Percentiles rank a stretch among this genome's conserved stretches.
phyloP scores from a whole-genome alignment of 2,888 invertebrate genomes.

The Macaria notata region DNA sequence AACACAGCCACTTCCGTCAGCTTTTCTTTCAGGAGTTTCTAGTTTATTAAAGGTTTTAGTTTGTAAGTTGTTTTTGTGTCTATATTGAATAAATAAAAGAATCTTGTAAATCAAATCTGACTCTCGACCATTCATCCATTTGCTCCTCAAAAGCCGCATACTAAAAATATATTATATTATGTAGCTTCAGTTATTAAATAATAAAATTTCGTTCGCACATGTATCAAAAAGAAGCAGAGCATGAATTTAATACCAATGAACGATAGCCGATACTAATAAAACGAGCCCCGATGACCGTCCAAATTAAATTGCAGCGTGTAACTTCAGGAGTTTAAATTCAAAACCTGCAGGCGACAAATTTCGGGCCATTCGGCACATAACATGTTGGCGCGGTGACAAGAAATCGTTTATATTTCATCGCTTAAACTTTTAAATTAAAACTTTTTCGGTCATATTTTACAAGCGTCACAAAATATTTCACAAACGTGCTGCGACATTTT shows the following conservation, averaged over 20 bases:
- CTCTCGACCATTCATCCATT: constrained; percentile 1
- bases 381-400: constrained; percentile 44
- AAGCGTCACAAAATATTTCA: constrained; percentile 21
- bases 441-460: constrained; percentile 25
- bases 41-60: too few species aligned
- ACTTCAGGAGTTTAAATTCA: constrained; percentile 31
- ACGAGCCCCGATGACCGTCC: constrained; percentile 10
- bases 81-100: too few species aligned
- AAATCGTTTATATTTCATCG: constrained; percentile 38
- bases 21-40: too few species aligned
- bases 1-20: too few species aligned
- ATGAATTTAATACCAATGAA: constrained; percentile 17
- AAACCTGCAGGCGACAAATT: constrained; percentile 32
- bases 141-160: too few species aligned
- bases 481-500: constrained; percentile 14
- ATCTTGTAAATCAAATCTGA: not conserved
- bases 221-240: not conserved
- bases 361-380: constrained; percentile 28
- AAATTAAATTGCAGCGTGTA: constrained; percentile 32
- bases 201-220: too few species aligned
- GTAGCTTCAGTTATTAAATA: too few species aligned
- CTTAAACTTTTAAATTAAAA: constrained; percentile 32
- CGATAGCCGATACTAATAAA: constrained; percentile 29
- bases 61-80: too few species aligned
- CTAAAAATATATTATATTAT: too few species aligned